Conservation (phyloP, 2,888 invertebrate genomes). For the Hetaerina titia region DNA sequence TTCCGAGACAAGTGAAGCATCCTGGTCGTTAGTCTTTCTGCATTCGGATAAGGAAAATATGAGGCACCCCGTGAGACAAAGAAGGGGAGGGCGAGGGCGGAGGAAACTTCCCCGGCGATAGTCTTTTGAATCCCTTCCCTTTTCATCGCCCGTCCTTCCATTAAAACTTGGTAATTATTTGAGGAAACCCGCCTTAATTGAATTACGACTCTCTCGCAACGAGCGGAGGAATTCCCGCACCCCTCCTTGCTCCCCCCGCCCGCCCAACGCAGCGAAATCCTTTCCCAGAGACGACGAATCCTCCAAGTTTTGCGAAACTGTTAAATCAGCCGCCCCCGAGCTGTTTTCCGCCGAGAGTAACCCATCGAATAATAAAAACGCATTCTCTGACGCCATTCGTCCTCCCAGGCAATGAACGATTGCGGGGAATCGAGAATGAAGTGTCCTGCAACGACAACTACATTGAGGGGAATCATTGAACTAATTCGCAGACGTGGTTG, state of each 20-base stretch:
- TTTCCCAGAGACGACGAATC: not conserved
- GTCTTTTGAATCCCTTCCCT: slow-evolving; percentile 12
- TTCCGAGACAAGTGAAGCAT: not conserved
- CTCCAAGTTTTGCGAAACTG: slow-evolving; percentile 25
- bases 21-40: not conserved
- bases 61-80: not conserved
- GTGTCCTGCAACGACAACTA: not conserved
- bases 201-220: slow-evolving; percentile 38
- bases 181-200: slow-evolving; percentile 44
- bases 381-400: not conserved
- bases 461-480: too few species aligned
- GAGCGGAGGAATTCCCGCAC: not conserved
- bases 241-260: not conserved
- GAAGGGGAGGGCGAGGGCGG: not conserved
- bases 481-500: too few species aligned
- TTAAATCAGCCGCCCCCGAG: not conserved
- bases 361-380: not conserved
- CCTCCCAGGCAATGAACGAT: not conserved
- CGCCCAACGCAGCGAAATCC: not conserved
- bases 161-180: slow-evolving; percentile 51
- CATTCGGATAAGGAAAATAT: not conserved
- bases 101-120: slow-evolving; percentile 24
- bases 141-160: slow-evolving; percentile 40
- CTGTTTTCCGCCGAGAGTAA: not conserved
- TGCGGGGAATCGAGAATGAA: not conserved